A percentile compares a stretch with the other conserved stretches of the same genome.
These are phyloP conservation scores for Echinometra lucunter DNA, from an alignment of 53 echinoderm and acorn worm genomes.

Conservation along the genomic window DNA sequence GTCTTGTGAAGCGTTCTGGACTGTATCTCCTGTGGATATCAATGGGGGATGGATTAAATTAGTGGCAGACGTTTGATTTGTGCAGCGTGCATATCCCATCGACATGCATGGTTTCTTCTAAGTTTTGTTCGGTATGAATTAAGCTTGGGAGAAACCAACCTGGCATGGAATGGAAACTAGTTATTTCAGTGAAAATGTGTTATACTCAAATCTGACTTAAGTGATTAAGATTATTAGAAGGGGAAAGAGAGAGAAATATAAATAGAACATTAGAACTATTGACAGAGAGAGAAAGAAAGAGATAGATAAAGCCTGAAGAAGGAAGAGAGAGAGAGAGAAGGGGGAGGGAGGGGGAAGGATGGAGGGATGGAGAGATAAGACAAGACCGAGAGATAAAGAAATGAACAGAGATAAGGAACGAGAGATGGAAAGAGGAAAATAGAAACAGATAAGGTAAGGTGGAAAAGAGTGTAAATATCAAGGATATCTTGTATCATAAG, in stretches of 20 bases:
- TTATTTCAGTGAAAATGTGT: background rate
- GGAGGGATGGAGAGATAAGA: too few relatives aligned
- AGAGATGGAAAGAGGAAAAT: background rate
- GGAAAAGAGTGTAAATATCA: too few relatives aligned
- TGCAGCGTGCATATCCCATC: background rate
- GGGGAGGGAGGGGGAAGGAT: background rate
- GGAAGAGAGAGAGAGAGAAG: background rate
- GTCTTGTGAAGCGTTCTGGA: slow-evolving; percentile 1
- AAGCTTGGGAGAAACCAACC: background rate
- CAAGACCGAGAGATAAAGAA: too few relatives aligned
- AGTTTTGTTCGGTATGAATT: background rate
- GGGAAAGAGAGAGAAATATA: background rate
- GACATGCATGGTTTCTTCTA: background rate
- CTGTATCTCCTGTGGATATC: slow-evolving; percentile 5
- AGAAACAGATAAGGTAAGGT: too few relatives aligned
- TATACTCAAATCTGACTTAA: too few relatives aligned
- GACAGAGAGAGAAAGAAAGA: background rate
- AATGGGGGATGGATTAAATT: slow-evolving; percentile 40
- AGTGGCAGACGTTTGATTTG: slow-evolving; percentile 7
- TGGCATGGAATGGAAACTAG: background rate
- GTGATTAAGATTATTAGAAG: too few relatives aligned
- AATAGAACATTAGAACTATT: too few relatives aligned
- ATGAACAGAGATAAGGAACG: background rate
- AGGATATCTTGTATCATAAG: background rate
- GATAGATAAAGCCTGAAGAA: background rate